phyloP scores from a whole-genome alignment of 2,797 vertebrate genomes.

The Cottoperca gobio region DNA sequence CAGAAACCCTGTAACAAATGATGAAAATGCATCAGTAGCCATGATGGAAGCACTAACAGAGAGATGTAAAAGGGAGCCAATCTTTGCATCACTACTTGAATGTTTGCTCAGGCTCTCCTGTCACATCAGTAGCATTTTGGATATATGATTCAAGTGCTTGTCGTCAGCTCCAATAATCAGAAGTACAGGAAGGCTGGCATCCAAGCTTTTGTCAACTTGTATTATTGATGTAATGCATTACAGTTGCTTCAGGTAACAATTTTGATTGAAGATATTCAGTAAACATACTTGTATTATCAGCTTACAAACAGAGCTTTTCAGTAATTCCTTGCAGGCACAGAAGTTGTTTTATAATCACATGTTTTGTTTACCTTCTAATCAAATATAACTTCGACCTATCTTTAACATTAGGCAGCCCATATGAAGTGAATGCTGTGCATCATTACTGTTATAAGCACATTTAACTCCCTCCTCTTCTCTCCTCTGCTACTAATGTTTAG shows the following conservation, averaged over 20 bases:
- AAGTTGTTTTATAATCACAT: background rate
- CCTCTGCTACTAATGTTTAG: no score
- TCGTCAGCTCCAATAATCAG: conserved; percentile 30
- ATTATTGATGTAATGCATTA: conserved; percentile 17
- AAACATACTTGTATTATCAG: background rate
- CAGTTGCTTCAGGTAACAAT: conserved; percentile 18
- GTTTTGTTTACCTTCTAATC: background rate
- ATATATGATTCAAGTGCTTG: background rate
- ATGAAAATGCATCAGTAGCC: conserved; percentile 44
- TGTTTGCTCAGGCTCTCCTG: conserved; percentile 18
- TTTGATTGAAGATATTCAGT: background rate
- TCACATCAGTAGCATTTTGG: conserved; percentile 18
- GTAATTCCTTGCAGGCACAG: background rate
- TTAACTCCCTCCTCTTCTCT: background rate
- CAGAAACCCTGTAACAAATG: conserved; percentile 29
- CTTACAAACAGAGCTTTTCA: background rate
- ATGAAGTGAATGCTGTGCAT: background rate
- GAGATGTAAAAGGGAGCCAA: conserved; percentile 12
- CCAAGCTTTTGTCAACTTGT: conserved; percentile 17
- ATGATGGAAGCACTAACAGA: conserved; percentile 22
- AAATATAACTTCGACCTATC: background rate
- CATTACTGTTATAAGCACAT: background rate
- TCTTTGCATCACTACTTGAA: conserved; percentile 15
- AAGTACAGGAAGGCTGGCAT: conserved; percentile 5
- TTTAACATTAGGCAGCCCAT: background rate